Evolutionary conservation across 2,888 invertebrate species (phyloP), one percentile per base, ranked within the genome.

Genomic region (Ophion obscuratus): DNA sequence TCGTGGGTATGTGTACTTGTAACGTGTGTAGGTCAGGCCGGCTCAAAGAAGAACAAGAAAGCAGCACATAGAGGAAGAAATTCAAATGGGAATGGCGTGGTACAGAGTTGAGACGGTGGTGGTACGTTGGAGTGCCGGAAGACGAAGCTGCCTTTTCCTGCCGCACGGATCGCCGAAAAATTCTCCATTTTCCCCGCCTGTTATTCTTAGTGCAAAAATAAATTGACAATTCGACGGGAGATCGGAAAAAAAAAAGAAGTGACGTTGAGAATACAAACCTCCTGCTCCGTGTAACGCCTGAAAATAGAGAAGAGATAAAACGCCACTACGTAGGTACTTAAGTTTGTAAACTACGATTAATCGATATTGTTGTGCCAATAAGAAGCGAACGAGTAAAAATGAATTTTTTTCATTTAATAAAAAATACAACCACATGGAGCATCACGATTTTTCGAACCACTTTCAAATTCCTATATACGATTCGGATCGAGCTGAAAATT

Each of bases 311-410:
- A 53, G 14, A 53, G 17, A 53, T 53, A 31, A 76, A n/a, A 77
- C 36, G 76, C 24, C 53, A 67, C 20, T 77, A 17, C 10, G 64
- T 77, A 77, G 76, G 40, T 67, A 77, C 77, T 68, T 44, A 71
- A 71, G 77, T 67, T 77, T 77, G 53, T 77, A 77, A 68, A 59
- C 57, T 53, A 57, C 20, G 59, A 77, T 57, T 67, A 59, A 59
- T 77, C 36, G 57, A 77, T 36, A 66, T 76, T 64, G 47, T 66
- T 36, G 77, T 77, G 77, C 77, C 77, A 53, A 53, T 53, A 77
- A 77, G 36, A 68, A 66, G 77, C 57, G 67, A 77, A 67, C 47
- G 27, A 68, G 67, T 68, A 31, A 77, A 36, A 24, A 17, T 57
- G 47, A 53, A 59, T 77, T 67, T 59, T 75, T 71, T 62, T 44